Evolutionary conservation across 2,113 vertebrate genomes (phyloP).

Genomic region (Okapia johnstoni): DNA sequence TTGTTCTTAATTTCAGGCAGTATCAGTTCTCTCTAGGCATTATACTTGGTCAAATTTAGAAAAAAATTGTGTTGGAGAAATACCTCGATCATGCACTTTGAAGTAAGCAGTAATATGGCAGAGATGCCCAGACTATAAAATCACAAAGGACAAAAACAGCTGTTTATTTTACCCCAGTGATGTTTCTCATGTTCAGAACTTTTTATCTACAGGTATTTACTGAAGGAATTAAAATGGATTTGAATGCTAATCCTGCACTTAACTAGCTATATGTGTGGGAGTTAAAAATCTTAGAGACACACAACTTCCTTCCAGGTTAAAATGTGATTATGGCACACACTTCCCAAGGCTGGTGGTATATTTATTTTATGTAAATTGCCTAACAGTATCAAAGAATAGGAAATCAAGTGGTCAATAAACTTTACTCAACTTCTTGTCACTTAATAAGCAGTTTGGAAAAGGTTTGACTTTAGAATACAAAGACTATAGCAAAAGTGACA

Average conservation of each 20-base stretch:
- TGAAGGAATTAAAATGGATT: not conserved
- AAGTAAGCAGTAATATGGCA: not conserved
- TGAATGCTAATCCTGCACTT: not conserved
- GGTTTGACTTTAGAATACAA: not conserved
- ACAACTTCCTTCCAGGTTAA: not conserved
- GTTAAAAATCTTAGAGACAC: not conserved
- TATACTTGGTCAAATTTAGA: not conserved
- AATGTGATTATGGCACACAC: not conserved
- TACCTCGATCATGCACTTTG: not conserved
- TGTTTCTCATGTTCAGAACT: not conserved
- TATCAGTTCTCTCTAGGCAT: not conserved
- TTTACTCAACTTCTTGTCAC: not conserved
- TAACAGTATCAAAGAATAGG: not conserved
- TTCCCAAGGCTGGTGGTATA: not conserved
- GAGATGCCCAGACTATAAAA: not conserved
- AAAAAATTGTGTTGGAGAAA: not conserved
- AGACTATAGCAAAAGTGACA: slow-evolving; percentile 23
- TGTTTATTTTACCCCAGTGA: not conserved
- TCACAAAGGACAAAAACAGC: not conserved
- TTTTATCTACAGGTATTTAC: not conserved
- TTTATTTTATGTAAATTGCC: not conserved
- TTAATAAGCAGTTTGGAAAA: not conserved
- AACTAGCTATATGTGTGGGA: not conserved
- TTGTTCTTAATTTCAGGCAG: not conserved
- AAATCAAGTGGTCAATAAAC: not conserved